Conservation (phyloP, 2,888 invertebrate species). For the Myopa tessellatipennis region DNA sequence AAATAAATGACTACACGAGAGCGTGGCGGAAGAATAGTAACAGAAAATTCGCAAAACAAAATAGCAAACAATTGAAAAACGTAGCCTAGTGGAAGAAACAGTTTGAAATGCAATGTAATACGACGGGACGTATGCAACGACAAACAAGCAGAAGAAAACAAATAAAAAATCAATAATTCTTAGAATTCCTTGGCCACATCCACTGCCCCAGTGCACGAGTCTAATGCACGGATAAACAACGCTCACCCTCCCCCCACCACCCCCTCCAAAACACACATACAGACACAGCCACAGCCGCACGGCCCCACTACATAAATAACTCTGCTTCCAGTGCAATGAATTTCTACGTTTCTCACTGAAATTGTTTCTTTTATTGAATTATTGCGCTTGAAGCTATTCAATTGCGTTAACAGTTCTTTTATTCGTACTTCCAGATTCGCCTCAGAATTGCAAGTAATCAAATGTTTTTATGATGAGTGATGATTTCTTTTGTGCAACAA, state of each 20-base stretch:
- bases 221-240: too few relatives aligned
- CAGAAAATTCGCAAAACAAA: neutral
- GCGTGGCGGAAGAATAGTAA: neutral
- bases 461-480: neutral
- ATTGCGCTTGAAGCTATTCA: neutral
- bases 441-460: neutral
- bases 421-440: neutral
- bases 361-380: neutral
- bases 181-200: neutral
- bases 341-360: neutral
- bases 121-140: neutral
- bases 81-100: neutral
- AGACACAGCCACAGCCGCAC: neutral
- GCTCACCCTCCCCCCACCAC: neutral
- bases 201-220: neutral
- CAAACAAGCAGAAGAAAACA: neutral
- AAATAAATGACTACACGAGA: neutral
- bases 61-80: neutral
- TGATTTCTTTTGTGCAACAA: neutral
- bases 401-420: neutral
- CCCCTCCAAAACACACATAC: too few relatives aligned
- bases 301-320: neutral
- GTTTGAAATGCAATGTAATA: neutral
- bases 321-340: neutral
- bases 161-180: neutral